phyloP scores from a whole-genome alignment of 2,888 invertebrate species.

The Stenotaenia linearis region DNA sequence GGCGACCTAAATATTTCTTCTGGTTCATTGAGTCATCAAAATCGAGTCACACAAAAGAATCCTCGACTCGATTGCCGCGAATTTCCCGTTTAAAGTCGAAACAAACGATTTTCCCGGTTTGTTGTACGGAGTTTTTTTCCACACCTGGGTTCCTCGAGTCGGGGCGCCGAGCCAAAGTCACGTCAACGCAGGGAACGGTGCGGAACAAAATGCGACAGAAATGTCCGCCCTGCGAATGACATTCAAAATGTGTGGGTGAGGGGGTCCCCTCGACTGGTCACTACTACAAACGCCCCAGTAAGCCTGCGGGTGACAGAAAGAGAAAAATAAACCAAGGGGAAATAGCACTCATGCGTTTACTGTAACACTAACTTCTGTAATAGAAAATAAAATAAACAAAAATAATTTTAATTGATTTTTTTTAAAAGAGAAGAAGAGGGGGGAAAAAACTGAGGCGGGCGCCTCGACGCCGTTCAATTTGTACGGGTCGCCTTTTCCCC shows the following conservation, averaged over 20 bases:
- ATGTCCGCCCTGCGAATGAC: neutral
- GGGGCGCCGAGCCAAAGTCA: neutral
- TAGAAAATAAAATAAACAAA: neutral
- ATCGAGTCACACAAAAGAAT: neutral
- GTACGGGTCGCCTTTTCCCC: slow-evolving; percentile 2
- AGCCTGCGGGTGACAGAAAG: neutral
- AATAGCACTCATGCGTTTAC: neutral
- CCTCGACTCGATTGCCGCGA: neutral
- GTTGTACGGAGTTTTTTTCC: neutral
- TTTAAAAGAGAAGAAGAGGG: neutral
- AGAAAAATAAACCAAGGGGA: slow-evolving; percentile 1
- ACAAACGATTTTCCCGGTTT: neutral
- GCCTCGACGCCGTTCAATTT: slow-evolving; percentile 7
- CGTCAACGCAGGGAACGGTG: neutral
- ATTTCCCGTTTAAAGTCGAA: neutral
- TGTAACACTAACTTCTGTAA: neutral
- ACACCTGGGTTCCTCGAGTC: neutral
- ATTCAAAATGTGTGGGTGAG: neutral
- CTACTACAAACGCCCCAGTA: neutral
- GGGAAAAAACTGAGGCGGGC: neutral
- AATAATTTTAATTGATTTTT: neutral
- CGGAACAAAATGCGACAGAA: neutral
- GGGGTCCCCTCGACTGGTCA: neutral
- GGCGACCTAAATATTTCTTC: neutral
- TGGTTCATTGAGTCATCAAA: neutral